Conservation (phyloP, 2,888 invertebrate species). For the Matsumyia berberina region DNA sequence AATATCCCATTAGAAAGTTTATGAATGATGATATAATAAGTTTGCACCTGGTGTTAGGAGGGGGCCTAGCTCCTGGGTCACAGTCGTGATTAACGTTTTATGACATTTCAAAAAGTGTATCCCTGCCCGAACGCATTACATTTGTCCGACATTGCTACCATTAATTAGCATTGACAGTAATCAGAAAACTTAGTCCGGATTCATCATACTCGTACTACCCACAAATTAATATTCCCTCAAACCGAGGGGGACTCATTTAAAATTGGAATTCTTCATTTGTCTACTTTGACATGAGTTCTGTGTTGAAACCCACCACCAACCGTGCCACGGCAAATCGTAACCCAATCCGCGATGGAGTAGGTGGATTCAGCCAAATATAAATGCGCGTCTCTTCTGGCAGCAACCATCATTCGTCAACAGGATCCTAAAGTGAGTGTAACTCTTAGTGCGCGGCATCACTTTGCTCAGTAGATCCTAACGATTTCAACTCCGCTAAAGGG, state of each 20-base stretch:
- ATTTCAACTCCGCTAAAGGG: conserved; percentile 20
- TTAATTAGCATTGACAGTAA: conserved; percentile 76
- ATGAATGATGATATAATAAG: conserved; percentile 49
- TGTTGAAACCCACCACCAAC: conserved; percentile 33
- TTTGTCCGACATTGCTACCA: conserved; percentile 50
- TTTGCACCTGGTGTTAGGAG: conserved; percentile 31
- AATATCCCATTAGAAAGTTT: conserved; percentile 67
- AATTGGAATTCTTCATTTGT: conserved; percentile 67
- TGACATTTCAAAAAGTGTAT: conserved; percentile 48
- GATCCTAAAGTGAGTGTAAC: conserved; percentile 58
- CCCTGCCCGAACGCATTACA: conserved; percentile 26
- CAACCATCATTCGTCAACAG: conserved; percentile 66
- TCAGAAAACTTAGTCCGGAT: conserved; percentile 75
- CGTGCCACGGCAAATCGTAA: not conserved
- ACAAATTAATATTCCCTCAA: conserved; percentile 69
- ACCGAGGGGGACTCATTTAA: conserved; percentile 59
- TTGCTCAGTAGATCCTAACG: conserved; percentile 4
- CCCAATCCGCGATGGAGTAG: conserved; percentile 37
- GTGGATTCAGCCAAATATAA: conserved; percentile 65
- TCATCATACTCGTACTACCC: conserved; percentile 50
- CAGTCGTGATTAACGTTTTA: conserved; percentile 62
- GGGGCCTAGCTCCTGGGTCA: not conserved
- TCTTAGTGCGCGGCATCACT: conserved; percentile 45
- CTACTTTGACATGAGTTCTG: conserved; percentile 32
- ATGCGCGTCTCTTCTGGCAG: conserved; percentile 45